These are phyloP conservation scores for Spodoptera litura DNA, from an alignment of 1,140 invertebrate genomes.

Conservation along the genomic window DNA sequence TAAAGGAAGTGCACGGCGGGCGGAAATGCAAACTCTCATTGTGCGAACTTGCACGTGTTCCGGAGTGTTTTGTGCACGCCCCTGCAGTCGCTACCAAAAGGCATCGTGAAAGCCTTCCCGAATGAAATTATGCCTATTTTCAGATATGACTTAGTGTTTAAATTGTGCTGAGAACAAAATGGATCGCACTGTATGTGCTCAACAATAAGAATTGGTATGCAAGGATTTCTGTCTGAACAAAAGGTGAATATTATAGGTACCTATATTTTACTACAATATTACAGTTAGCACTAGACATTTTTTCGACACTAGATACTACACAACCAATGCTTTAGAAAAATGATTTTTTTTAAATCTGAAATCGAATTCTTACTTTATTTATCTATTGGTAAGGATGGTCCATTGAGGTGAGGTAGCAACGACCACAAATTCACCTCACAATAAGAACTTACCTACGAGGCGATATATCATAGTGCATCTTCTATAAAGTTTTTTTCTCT, in stretches of 20 bases:
- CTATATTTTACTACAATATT: too few relatives aligned
- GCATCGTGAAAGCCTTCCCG: conserved; percentile 68
- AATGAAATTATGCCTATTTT: conserved; percentile 70
- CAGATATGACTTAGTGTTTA: conserved; percentile 53
- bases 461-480: conserved; percentile 81
- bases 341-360: not conserved
- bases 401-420: conserved; percentile 41
- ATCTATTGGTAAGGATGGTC: not conserved
- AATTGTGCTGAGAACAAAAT: conserved; percentile 6
- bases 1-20: conserved; percentile 84
- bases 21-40: conserved; percentile 85
- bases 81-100: conserved; percentile 68
- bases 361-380: conserved; percentile 1
- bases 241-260: too few relatives aligned
- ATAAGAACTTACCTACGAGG: conserved; percentile 68
- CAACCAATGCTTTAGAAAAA: too few relatives aligned
- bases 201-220: not conserved
- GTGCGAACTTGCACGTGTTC: conserved; percentile 84
- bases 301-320: too few relatives aligned
- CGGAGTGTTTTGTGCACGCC: conserved; percentile 79
- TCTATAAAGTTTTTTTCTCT: conserved; percentile 74
- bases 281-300: too few relatives aligned
- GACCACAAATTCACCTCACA: conserved; percentile 64
- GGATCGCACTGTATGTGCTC: not conserved
- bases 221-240: too few relatives aligned